phyloP scores from a whole-genome alignment of 2,888 invertebrate species.

The Andrena hattorfiana region DNA sequence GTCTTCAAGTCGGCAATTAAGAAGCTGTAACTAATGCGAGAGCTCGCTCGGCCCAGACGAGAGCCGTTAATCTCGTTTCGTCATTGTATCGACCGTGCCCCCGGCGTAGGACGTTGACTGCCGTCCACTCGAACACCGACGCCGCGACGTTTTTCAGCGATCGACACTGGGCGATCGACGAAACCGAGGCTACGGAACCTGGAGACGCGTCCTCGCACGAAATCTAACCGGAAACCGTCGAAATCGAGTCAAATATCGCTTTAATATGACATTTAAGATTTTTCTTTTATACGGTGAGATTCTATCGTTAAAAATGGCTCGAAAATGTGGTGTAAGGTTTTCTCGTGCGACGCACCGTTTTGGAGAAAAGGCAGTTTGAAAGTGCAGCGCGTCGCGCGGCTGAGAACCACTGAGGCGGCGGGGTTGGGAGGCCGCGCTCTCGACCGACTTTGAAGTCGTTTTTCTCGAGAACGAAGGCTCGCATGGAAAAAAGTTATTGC shows the following conservation, averaged over 20 bases:
- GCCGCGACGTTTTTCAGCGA: neutral
- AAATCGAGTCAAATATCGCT: neutral
- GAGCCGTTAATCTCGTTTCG: slow-evolving; percentile 71
- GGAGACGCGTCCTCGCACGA: neutral
- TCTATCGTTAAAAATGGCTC: neutral
- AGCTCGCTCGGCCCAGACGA: slow-evolving; percentile 39
- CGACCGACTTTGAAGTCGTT: slow-evolving; percentile 46
- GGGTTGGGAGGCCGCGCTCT: slow-evolving; percentile 1
- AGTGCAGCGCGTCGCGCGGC: neutral
- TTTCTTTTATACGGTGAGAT: too few relatives aligned
- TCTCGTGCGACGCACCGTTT: neutral
- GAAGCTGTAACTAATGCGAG: slow-evolving; percentile 64
- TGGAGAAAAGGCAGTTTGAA: neutral
- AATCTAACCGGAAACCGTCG: neutral
- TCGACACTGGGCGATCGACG: slow-evolving; percentile 5
- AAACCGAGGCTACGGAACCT: slow-evolving; percentile 12
- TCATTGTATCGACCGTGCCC: slow-evolving; percentile 64
- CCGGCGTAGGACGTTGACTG: slow-evolving; percentile 64
- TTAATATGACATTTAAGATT: too few relatives aligned
- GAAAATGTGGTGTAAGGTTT: neutral
- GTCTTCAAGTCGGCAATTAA: slow-evolving; percentile 68
- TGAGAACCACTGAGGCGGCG: slow-evolving; percentile 33
- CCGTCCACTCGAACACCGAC: slow-evolving; percentile 55
- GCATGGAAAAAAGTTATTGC: neutral
- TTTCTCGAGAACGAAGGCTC: slow-evolving; percentile 21